phyloP scores from a whole-genome alignment of 2,797 vertebrate species.

The Lepus oiostolus region DNA sequence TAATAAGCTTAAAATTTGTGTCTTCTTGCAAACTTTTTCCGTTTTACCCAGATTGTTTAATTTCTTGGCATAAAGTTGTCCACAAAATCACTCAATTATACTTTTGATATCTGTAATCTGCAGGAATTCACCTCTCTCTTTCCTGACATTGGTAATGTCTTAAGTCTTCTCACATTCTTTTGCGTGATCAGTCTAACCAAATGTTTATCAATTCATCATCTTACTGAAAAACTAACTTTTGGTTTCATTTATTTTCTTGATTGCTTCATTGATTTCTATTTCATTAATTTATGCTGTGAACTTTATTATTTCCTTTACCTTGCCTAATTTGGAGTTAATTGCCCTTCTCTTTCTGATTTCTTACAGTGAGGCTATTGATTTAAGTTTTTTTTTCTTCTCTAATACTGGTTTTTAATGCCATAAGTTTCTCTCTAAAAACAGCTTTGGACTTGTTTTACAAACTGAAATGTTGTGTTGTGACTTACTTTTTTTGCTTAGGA shows the following conservation, averaged over 20 bases:
- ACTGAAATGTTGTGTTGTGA: not conserved
- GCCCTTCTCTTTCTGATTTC: not conserved
- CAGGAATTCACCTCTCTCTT: not conserved
- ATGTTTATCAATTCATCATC: not conserved
- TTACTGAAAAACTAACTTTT: not conserved
- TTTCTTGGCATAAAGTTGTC: not conserved
- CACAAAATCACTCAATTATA: not conserved
- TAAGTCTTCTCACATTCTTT: slow-evolving; percentile 28
- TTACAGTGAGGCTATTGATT: not conserved
- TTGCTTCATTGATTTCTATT: not conserved
- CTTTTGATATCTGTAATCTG: slow-evolving; percentile 11
- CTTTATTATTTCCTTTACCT: not conserved
- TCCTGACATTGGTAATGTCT: not conserved
- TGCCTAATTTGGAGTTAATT: not conserved
- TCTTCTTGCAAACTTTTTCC: not conserved
- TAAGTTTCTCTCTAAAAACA: not conserved
- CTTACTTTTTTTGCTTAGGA: not conserved
- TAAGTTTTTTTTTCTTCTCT: not conserved
- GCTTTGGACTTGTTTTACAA: not conserved
- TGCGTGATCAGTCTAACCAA: no score
- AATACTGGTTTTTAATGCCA: not conserved
- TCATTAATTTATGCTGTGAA: not conserved
- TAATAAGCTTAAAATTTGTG: not conserved
- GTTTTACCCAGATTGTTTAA: slow-evolving; percentile 5
- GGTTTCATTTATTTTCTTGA: slow-evolving; percentile 8